phyloP scores from a whole-genome alignment of 2,888 invertebrate genomes.

The Oligia strigilis region DNA sequence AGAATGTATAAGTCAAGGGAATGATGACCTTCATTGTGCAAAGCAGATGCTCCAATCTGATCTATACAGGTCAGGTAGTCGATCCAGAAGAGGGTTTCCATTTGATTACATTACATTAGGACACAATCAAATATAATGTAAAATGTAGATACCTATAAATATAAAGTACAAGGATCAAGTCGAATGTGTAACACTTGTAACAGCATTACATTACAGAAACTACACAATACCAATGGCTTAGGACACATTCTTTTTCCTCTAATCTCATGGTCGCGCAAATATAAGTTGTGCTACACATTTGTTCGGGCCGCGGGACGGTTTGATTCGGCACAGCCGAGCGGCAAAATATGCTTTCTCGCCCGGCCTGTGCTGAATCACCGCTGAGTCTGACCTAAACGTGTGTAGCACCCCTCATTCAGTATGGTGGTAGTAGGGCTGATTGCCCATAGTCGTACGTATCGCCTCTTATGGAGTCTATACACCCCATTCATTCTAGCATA shows the following conservation, averaged over 20 bases:
- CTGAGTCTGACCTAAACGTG: too few relatives aligned
- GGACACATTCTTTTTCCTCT: too few relatives aligned
- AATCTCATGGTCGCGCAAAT: too few relatives aligned
- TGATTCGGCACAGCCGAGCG: too few relatives aligned
- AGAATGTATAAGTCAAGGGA: not conserved
- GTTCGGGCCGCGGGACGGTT: too few relatives aligned
- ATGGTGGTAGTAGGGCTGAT: too few relatives aligned
- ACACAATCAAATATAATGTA: not conserved
- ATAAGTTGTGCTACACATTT: too few relatives aligned
- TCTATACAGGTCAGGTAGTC: not conserved
- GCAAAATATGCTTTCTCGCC: too few relatives aligned
- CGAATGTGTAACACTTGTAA: not conserved
- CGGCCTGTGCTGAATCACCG: too few relatives aligned
- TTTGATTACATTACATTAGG: not conserved
- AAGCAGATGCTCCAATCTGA: constrained; percentile 1
- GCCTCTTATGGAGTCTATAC: not conserved
- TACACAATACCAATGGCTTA: too few relatives aligned
- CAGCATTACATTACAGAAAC: not conserved
- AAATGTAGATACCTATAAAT: not conserved
- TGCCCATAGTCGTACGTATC: not conserved
- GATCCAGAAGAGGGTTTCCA: not conserved
- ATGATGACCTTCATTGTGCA: constrained; percentile 20
- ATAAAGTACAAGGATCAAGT: not conserved
- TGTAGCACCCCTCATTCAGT: too few relatives aligned
- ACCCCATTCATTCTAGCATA: not conserved